Evolutionary conservation across 2,113 vertebrate species (phyloP).

Genomic region (Zapornia atra): DNA sequence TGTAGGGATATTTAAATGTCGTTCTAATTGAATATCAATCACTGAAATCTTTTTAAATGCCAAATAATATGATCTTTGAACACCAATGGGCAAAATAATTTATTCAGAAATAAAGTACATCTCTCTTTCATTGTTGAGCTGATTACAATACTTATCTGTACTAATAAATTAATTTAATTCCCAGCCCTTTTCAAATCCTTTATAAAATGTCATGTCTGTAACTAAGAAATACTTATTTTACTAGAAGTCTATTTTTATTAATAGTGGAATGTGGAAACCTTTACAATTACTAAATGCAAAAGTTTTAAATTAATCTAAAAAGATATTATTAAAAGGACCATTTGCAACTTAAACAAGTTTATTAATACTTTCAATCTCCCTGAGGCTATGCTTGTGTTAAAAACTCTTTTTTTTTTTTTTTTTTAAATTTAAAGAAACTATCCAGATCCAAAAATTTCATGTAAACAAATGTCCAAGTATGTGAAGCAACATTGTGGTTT

Average conservation of each 20-base stretch:
- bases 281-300: not conserved
- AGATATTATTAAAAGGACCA: not conserved
- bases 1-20: not conserved
- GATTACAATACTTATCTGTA: not conserved
- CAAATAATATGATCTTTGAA: slow-evolving; percentile 14
- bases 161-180: not conserved
- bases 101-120: not conserved
- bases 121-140: not conserved
- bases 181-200: not conserved
- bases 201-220: not conserved
- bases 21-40: slow-evolving; percentile 34
- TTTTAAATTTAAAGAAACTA: not conserved
- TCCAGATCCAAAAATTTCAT: not conserved
- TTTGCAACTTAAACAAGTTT: not conserved
- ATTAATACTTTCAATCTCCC: not conserved
- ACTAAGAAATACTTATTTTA: not conserved
- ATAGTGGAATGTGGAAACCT: not conserved
- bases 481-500: not conserved
- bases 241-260: not conserved
- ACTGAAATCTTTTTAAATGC: not conserved
- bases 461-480: not conserved
- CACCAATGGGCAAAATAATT: not conserved
- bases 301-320: not conserved
- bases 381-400: not conserved
- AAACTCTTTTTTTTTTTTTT: not conserved